These are phyloP conservation scores for Pristionchus exspectatus DNA, from an alignment of 2,888 invertebrate genomes.

Conservation along the genomic window DNA sequence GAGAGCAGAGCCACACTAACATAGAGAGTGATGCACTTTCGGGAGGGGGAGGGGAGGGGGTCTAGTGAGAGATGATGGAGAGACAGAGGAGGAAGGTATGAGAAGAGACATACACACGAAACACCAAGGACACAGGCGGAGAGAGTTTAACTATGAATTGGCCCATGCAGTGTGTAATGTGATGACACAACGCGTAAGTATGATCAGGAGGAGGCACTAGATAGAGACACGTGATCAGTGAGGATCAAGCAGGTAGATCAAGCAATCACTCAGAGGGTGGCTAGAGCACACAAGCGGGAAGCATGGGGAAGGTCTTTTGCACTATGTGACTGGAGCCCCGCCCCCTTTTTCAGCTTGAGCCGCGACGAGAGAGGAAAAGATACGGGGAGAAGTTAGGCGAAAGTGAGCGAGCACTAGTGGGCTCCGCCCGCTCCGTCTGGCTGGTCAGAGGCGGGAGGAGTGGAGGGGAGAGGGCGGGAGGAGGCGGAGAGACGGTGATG, in stretches of 20 bases:
- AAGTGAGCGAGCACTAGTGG: background rate
- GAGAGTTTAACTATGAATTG: slow-evolving; percentile 23
- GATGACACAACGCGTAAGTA: too few species aligned
- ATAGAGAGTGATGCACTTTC: slow-evolving; percentile 20
- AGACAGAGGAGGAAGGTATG: background rate
- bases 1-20: background rate
- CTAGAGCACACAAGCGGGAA: background rate
- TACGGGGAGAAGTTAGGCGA: slow-evolving; percentile 45
- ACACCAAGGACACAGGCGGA: slow-evolving; percentile 27
- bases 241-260: background rate
- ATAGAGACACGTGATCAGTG: background rate
- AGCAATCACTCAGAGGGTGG: background rate
- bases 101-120: background rate
- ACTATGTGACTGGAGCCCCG: slow-evolving; percentile 52
- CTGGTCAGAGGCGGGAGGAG: slow-evolving; percentile 25
- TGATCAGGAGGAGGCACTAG: background rate
- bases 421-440: background rate
- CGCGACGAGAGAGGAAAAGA: background rate
- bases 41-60: slow-evolving; percentile 1
- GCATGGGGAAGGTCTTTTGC: slow-evolving; percentile 46
- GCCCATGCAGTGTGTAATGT: background rate
- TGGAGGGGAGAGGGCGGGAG: background rate
- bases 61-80: background rate
- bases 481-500: background rate
- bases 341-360: background rate